These are phyloP conservation scores for Drosophila novamexicana DNA, from an alignment of 1,140 invertebrate genomes.

Conservation along the genomic window DNA sequence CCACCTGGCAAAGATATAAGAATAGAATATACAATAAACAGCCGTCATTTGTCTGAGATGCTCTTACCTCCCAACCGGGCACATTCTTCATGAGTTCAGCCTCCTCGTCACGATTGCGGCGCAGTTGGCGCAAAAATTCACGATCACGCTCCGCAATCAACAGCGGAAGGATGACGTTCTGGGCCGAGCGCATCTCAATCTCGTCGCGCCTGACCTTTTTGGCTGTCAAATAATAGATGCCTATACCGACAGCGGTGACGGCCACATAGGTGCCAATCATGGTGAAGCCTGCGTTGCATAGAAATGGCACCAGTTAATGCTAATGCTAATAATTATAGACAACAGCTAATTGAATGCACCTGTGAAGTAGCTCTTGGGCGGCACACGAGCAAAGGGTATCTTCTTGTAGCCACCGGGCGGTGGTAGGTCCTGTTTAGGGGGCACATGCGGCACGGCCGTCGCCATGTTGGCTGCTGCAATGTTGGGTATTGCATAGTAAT, in stretches of 20 bases:
- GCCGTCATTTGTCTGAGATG: not conserved
- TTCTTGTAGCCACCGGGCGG: slow-evolving; percentile 92
- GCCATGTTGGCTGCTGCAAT: slow-evolving; percentile 68
- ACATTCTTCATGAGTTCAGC: slow-evolving; percentile 94
- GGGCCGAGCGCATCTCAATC: slow-evolving; percentile 90
- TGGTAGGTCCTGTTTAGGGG: slow-evolving; percentile 92
- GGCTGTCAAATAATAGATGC: slow-evolving; percentile 86
- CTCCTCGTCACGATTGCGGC: slow-evolving; percentile 93
- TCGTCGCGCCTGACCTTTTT: slow-evolving; percentile 86
- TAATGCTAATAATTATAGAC: not conserved
- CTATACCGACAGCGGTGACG: slow-evolving; percentile 86
- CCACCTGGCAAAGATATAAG: slow-evolving; percentile 85
- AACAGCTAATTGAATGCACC: slow-evolving; percentile 85
- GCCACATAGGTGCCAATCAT: slow-evolving; percentile 87
- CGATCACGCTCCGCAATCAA: slow-evolving; percentile 92
- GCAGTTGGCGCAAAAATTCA: slow-evolving; percentile 91
- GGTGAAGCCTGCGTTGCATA: slow-evolving; percentile 83
- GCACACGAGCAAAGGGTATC: slow-evolving; percentile 89
- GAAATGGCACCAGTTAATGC: not conserved
- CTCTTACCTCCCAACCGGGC: slow-evolving; percentile 90
- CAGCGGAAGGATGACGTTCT: slow-evolving; percentile 90
- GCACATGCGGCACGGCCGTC: slow-evolving; percentile 66
- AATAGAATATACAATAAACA: not conserved
- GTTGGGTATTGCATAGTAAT: not conserved
- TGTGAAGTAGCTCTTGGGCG: slow-evolving; percentile 88